Evolutionary conservation across 1,140 invertebrate genomes (phyloP), one percentile per base, ranked within the genome.

Genomic region (Scaptomyza montana): DNA sequence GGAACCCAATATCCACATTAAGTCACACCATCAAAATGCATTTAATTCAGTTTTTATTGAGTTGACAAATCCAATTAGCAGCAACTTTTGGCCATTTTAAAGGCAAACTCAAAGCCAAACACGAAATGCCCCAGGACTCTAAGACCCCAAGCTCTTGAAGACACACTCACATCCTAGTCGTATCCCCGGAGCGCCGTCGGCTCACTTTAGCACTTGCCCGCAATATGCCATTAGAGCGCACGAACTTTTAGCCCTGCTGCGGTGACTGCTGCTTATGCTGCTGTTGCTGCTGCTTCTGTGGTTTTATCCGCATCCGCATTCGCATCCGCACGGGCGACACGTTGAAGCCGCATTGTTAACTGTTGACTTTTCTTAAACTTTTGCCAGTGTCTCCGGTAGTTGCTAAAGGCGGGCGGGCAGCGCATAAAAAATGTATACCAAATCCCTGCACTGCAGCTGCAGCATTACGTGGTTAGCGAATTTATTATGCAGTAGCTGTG

Each of bases 391-490:
- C 70, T 82, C 64, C 61, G 49, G 45, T 36, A 46, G 45, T 69
- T 68, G 64, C 21, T 43, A n/a, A 59, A 61, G 67, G 67, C 72
- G 72, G 62, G 66, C 57, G 77, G 75, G 84, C 79, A 77, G 78
- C 70, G 84, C 80, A 87, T 87, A 89, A 87, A 87, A 87, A 87
- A 87, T 87, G 84, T 87, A 87, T 89, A 70, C 69, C 72, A 89
- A 89, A 87, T 89, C 84, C 84, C 84, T 87, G 84, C 84, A 87
- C 84, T 87, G 84, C 84, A 87, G 84, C 85, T 89, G 84, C 85
- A 89, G 85, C 84, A 87, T 87, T 87, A 87, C 84, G 84, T 87
- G 84, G 84, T 89, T 87, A 87, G 84, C 79, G 85, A 89, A 87
- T 87, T 89, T 87, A 87, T 87, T 87, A 87, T 87, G 84, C 84